Percentiles rank a stretch among this genome's conserved stretches.
Evolutionary conservation across 2,888 invertebrate genomes (phyloP).

Genomic region (Andrena marginata): DNA sequence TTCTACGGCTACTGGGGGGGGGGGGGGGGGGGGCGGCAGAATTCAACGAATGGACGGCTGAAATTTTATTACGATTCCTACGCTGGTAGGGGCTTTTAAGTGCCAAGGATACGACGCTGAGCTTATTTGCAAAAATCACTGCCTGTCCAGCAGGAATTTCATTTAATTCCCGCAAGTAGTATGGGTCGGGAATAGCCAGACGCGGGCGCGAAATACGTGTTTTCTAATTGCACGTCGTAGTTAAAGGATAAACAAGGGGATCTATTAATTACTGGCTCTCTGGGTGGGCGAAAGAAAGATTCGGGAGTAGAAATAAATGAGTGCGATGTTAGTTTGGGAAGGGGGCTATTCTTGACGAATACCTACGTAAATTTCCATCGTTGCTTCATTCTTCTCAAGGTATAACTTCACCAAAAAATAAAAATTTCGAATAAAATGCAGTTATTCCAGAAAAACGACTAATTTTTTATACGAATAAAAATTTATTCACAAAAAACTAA

Average conservation of each 20-base stretch:
- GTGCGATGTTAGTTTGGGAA: not conserved
- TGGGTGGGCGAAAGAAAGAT: not conserved
- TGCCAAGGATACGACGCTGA: not conserved
- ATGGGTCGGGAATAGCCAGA: too few relatives aligned
- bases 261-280: not conserved
- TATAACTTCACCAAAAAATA: too few relatives aligned
- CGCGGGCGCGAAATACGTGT: not conserved
- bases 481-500: too few relatives aligned
- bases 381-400: not conserved
- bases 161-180: constrained; percentile 4
- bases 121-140: constrained; percentile 7
- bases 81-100: not conserved
- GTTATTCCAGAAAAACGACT: too few relatives aligned
- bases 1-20: not conserved
- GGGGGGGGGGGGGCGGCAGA: too few relatives aligned
- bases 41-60: not conserved
- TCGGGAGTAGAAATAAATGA: constrained; percentile 16
- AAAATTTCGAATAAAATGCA: too few relatives aligned
- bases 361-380: not conserved
- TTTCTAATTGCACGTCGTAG: not conserved
- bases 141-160: not conserved
- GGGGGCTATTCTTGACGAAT: not conserved
- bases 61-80: not conserved
- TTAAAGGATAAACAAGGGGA: constrained; percentile 10
- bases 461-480: too few relatives aligned